phyloP scores from a whole-genome alignment of 2,797 vertebrate genomes.

The Hapalemur alaotrensis region DNA sequence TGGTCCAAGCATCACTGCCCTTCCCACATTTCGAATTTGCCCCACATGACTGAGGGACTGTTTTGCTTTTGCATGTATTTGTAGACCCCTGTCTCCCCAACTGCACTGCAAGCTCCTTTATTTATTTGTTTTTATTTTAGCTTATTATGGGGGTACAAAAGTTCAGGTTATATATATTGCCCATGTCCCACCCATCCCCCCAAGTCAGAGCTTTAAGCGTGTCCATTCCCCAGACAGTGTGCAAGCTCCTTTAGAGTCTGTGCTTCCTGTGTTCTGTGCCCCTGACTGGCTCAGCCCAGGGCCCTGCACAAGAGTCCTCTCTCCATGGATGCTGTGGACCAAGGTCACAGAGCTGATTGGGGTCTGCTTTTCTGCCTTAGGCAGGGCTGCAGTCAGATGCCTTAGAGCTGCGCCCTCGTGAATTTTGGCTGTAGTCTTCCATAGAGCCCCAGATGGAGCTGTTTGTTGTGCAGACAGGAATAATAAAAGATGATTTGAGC shows the following conservation, averaged over 20 bases:
- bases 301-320: background rate
- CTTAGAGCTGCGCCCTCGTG: background rate
- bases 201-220: too few species aligned
- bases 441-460: background rate
- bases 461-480: background rate
- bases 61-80: background rate
- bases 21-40: background rate
- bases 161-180: too few species aligned
- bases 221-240: too few species aligned
- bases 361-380: background rate
- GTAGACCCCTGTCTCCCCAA: background rate
- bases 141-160: too few species aligned
- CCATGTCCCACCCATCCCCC: too few species aligned
- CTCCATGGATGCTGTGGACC: rapidly evolving
- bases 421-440: background rate
- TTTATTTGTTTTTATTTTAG: too few species aligned
- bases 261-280: background rate
- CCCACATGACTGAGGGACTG: background rate
- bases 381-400: background rate
- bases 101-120: background rate
- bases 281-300: background rate
- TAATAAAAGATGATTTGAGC: background rate
- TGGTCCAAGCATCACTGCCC: background rate
- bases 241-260: background rate
- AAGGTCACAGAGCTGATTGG: rapidly evolving